Evolutionary conservation across 2,888 invertebrate species (phyloP).

Genomic region (Piscicola geometra): DNA sequence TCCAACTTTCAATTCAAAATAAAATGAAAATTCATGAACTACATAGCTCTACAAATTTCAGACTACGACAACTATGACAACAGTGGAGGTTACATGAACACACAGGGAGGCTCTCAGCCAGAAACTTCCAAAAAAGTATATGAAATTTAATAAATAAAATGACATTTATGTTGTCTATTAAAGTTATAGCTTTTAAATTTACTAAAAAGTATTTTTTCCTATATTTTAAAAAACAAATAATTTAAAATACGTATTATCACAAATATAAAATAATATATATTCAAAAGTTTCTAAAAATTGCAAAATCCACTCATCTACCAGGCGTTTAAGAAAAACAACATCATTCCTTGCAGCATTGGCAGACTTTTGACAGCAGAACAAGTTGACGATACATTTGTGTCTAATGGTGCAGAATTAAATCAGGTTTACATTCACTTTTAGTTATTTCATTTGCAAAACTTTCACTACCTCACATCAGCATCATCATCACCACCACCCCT

Average conservation of each 20-base stretch:
- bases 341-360: constrained; percentile 50
- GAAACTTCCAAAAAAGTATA: background rate
- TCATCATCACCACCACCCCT: no score
- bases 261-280: background rate
- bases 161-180: no score
- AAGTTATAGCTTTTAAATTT: no score
- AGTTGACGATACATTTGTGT: constrained; percentile 49
- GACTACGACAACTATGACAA: constrained; percentile 34
- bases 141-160: no score
- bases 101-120: constrained; percentile 19
- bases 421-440: constrained; percentile 35
- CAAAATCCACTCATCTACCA: background rate
- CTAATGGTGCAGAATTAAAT: constrained; percentile 47
- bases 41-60: no score
- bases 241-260: no score
- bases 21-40: no score
- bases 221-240: no score
- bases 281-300: background rate
- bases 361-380: constrained; percentile 49
- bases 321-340: constrained; percentile 42
- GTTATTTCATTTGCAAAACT: background rate
- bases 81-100: constrained; percentile 41
- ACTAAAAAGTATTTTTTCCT: no score
- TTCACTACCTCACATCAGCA: background rate
- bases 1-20: no score